These are phyloP conservation scores for Ophion ellenae DNA, from an alignment of 2,888 invertebrate species.

Conservation along the genomic window DNA sequence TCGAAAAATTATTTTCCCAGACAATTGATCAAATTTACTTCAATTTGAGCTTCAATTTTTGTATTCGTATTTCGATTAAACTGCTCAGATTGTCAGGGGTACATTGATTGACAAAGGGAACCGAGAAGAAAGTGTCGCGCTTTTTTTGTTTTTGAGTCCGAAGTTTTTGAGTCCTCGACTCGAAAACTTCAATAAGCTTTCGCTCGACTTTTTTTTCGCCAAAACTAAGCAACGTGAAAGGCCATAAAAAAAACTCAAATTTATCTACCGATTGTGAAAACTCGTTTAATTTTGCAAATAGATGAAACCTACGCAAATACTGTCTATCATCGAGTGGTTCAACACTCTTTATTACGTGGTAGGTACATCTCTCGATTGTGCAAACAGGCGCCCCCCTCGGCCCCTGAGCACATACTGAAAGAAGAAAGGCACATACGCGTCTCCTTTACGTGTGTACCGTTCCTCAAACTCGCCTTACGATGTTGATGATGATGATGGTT, in stretches of 20 bases:
- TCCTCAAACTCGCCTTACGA: slow-evolving; percentile 5
- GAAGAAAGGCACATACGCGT: slow-evolving; percentile 42
- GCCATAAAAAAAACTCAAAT: neutral
- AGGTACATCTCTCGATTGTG: slow-evolving; percentile 44
- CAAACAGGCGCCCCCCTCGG: slow-evolving; percentile 5
- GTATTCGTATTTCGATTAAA: no score
- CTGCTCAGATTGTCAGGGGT: no score
- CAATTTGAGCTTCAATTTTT: no score
- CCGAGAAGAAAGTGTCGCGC: no score
- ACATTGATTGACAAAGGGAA: no score
- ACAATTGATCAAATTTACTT: no score
- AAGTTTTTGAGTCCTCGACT: no score
- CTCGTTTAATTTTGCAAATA: slow-evolving; percentile 20
- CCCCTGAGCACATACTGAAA: neutral
- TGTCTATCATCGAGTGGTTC: slow-evolving; percentile 22
- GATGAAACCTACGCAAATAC: slow-evolving; percentile 47
- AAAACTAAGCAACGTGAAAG: neutral
- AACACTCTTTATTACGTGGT: slow-evolving; percentile 40
- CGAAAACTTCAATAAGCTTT: neutral
- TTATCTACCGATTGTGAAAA: slow-evolving; percentile 33
- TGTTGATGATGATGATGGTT: slow-evolving; percentile 17
- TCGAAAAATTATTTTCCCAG: neutral
- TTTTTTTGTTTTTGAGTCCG: no score
- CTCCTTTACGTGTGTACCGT: neutral
- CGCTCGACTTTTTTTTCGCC: no score